These are phyloP conservation scores for Alfaro cultratus DNA, from an alignment of 2,797 vertebrate genomes.

Conservation along the genomic window DNA sequence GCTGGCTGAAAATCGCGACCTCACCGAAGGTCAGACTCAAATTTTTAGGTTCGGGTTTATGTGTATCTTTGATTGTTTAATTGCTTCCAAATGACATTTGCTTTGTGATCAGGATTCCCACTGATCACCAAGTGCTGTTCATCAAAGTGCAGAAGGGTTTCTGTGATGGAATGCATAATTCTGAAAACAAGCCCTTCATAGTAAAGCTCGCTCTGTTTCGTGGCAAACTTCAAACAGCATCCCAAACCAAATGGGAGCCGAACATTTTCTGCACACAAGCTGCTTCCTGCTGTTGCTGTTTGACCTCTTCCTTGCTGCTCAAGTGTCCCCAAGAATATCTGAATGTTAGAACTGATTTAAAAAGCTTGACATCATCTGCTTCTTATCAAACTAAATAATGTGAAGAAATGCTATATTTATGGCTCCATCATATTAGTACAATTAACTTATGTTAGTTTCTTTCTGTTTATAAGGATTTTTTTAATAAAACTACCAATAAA, in stretches of 20 bases:
- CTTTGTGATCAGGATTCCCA: slow-evolving; percentile 38
- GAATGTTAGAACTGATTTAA: slow-evolving; percentile 20
- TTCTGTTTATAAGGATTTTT: slow-evolving; percentile 45
- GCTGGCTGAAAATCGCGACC: neutral
- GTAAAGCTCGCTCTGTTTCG: slow-evolving; percentile 58
- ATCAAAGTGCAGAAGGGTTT: slow-evolving; percentile 57
- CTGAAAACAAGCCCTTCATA: slow-evolving; percentile 53
- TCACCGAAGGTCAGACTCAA: slow-evolving; percentile 3
- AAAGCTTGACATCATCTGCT: slow-evolving; percentile 23
- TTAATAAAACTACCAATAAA: neutral
- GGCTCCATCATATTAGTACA: slow-evolving; percentile 34
- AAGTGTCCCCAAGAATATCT: slow-evolving; percentile 15
- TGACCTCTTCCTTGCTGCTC: slow-evolving; percentile 36
- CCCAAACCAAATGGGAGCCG: slow-evolving; percentile 52
- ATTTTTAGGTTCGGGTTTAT: slow-evolving; percentile 2
- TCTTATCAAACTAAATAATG: slow-evolving; percentile 40
- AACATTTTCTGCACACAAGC: slow-evolving; percentile 49
- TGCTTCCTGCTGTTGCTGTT: slow-evolving; percentile 60
- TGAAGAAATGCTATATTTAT: slow-evolving; percentile 53
- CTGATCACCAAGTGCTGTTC: slow-evolving; percentile 32
- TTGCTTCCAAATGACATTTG: slow-evolving; percentile 17
- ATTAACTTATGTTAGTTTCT: slow-evolving; percentile 41
- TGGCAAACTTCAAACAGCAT: slow-evolving; percentile 68
- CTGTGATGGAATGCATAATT: slow-evolving; percentile 50
- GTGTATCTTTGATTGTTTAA: slow-evolving; percentile 13